These are phyloP conservation scores for Polyommatus iphigenia DNA, from an alignment of 2,888 invertebrate species.

Conservation along the genomic window DNA sequence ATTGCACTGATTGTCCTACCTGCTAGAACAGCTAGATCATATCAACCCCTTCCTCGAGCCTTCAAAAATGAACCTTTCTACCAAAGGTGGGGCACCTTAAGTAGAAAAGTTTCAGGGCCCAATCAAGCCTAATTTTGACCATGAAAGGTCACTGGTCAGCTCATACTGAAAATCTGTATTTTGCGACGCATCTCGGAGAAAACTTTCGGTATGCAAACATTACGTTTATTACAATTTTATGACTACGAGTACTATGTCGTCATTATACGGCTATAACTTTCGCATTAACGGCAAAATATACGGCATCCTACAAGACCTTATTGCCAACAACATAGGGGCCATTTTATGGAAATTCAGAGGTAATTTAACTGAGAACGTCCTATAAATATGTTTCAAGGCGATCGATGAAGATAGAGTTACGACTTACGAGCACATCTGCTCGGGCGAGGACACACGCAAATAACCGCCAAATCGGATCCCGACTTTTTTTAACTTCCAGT, in stretches of 20 bases:
- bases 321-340: background rate
- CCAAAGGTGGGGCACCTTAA: too few species aligned
- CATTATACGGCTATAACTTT: background rate
- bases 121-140: too few species aligned
- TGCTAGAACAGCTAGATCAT: too few species aligned
- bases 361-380: background rate
- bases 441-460: conserved; percentile 13
- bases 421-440: conserved; percentile 13
- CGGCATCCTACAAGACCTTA: background rate
- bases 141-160: too few species aligned
- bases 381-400: conserved; percentile 17
- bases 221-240: background rate
- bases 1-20: too few species aligned
- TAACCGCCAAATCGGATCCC: background rate
- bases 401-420: conserved; percentile 4
- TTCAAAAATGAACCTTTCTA: too few species aligned
- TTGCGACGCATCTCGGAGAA: background rate
- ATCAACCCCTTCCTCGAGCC: too few species aligned
- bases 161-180: too few species aligned
- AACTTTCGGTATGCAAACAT: background rate
- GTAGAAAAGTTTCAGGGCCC: too few species aligned
- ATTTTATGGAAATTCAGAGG: background rate
- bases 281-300: background rate
- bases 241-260: background rate
- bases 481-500: background rate